Evolutionary conservation across 2,888 invertebrate genomes (phyloP).

Genomic region (Clitarchus hookeri): DNA sequence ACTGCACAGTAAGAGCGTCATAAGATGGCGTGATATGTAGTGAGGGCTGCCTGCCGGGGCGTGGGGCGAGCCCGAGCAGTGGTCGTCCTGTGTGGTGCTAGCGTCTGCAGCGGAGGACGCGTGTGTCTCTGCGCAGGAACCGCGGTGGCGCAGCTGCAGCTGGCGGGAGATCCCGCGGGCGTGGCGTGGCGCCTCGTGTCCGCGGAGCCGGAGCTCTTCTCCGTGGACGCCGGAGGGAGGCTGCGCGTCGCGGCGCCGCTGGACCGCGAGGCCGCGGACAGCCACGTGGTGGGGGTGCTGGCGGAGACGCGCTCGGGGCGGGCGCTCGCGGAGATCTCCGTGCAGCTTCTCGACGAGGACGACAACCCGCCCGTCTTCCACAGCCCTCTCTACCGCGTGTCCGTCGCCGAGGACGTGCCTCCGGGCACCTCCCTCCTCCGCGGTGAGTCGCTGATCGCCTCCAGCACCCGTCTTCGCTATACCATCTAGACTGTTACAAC

Average conservation of each 20-base stretch:
- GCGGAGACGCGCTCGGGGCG: conserved; percentile 53
- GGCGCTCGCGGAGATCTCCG: conserved; percentile 49
- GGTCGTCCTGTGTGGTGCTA: too few species aligned
- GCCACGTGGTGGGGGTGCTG: conserved; percentile 47
- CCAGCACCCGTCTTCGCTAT: too few species aligned
- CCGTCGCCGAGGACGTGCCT: conserved; percentile 53
- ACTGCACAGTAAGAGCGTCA: too few species aligned
- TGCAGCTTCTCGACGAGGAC: conserved; percentile 54
- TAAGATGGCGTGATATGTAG: too few species aligned
- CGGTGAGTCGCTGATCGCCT: conserved; percentile 30
- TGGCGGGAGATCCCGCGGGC: conserved; percentile 46
- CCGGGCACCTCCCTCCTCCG: conserved; percentile 48
- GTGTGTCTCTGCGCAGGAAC: conserved; percentile 45
- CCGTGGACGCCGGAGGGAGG: conserved; percentile 47
- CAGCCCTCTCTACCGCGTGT: conserved; percentile 52
- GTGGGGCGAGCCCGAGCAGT: too few species aligned
- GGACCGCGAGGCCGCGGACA: conserved; percentile 48
- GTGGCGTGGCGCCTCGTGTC: conserved; percentile 51
- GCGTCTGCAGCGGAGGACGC: too few species aligned
- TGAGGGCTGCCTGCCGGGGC: too few species aligned
- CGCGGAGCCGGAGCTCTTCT: conserved; percentile 45
- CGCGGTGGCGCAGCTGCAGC: conserved; percentile 52
- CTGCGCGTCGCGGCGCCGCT: conserved; percentile 46
- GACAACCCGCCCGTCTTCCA: conserved; percentile 53
- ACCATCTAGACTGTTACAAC: too few species aligned